Evolutionary conservation across 2,888 invertebrate species (phyloP).

Genomic region (Operophtera brumata): DNA sequence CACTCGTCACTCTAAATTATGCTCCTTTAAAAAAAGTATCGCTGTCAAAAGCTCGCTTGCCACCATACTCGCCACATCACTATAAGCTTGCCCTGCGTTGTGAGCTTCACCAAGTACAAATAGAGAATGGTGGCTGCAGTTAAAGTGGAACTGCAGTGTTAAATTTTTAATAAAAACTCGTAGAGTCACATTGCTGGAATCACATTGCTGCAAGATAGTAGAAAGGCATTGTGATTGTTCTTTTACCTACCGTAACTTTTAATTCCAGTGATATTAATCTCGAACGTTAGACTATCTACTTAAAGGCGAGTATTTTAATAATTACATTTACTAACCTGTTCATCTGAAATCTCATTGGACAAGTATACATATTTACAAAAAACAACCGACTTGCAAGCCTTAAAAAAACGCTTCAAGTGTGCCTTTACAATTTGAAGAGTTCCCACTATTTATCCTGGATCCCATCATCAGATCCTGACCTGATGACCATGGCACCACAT

Average conservation of each 20-base stretch:
- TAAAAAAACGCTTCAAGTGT: no score
- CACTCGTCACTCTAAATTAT: no score
- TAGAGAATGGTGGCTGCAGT: constrained; percentile 66
- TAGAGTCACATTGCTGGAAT: constrained; percentile 14
- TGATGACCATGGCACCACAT: no score
- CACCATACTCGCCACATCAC: constrained; percentile 34
- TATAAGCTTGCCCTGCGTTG: constrained; percentile 45
- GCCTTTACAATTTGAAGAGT: no score
- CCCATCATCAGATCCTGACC: no score
- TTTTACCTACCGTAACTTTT: background rate
- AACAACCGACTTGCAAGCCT: no score
- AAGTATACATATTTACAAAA: no score
- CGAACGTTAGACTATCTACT: background rate
- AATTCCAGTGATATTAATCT: constrained; percentile 1
- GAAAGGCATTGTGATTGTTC: constrained; percentile 18
- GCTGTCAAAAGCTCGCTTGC: no score
- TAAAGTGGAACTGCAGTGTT: constrained; percentile 61
- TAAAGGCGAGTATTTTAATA: background rate
- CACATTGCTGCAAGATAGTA: constrained; percentile 6
- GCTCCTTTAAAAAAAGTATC: no score
- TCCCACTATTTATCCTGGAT: no score
- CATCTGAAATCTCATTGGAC: no score
- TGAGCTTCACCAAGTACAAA: constrained; percentile 66
- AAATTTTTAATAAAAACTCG: constrained; percentile 68
- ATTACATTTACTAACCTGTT: no score